Evolutionary conservation across 1,140 invertebrate species (phyloP), one percentile per base, ranked within the genome.

Genomic region (Nylanderia fulva): DNA sequence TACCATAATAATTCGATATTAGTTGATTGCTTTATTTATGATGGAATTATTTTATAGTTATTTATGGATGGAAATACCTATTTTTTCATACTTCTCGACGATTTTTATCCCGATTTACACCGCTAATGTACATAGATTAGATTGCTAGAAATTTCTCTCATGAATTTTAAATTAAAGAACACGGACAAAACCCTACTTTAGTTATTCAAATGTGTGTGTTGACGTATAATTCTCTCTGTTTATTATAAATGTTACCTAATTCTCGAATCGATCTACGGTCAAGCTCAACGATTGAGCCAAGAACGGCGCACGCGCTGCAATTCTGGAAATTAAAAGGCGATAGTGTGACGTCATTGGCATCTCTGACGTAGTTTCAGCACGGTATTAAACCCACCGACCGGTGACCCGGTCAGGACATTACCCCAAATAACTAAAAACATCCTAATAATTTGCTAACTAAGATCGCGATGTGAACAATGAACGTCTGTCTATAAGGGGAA

Each of bases 241-340:
- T 82, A 82, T 82, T 71, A 82, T 72, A 82, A 82, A 82, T 71
- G 77, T 60, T 82, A 82, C 66, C 77, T 39, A 56, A 54, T 71
- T 45, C 56, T 11, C 39, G 36, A 63, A 80, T 80, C 77, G 52
- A 82, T 52, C 64, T 71, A 82, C 64, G 24, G 66, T 71, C 77
- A 71, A 82, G 52, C 77, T 36, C 77, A 58, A 71, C 77, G 66
- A 82, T 82, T 58, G 77, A 71, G 54, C 48, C 42, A 52, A 29
- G n/a, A 69, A 79, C n/a, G 42, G 33, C 66, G 66, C 77, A 58
- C 42, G 66, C 77, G 48, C 52, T 52, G 64, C 42, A 36, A 71
- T 72, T 72, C 77, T 80, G 52, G 36, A 82, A 82, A 82, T 82
- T 71, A 54, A 71, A 36, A 71, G 39, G 11, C 64, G 48, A 71